Percentiles rank a stretch among this genome's conserved stretches.
These are phyloP conservation scores for Eretmocerus hayati DNA, from an alignment of 2,888 invertebrate species.

Conservation along the genomic window DNA sequence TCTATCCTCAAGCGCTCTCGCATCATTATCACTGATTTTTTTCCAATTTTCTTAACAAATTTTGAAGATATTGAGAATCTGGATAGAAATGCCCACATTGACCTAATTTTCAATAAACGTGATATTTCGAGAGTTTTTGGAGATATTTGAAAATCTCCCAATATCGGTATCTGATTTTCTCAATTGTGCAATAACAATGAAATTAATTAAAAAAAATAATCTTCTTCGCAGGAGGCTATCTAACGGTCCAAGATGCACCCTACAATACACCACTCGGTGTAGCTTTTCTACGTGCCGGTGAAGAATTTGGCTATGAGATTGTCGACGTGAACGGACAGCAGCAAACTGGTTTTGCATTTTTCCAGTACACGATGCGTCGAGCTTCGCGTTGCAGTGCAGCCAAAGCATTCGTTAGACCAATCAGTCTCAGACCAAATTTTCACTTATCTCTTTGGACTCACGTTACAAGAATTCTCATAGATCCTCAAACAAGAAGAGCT, in stretches of 20 bases:
- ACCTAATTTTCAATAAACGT: no score
- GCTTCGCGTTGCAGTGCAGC: constrained; percentile 77
- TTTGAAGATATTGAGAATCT: no score
- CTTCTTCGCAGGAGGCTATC: constrained; percentile 61
- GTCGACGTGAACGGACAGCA: constrained; percentile 78
- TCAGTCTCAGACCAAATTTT: constrained; percentile 69
- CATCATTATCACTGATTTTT: no score
- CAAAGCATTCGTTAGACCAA: constrained; percentile 78
- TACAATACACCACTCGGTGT: constrained; percentile 77
- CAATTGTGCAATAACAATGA: no score
- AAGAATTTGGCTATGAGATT: constrained; percentile 86
- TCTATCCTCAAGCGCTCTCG: no score
- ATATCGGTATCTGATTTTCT: no score
- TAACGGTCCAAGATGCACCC: constrained; percentile 70
- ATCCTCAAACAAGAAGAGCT: constrained; percentile 64
- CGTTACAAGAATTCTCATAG: constrained; percentile 69
- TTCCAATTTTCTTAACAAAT: no score
- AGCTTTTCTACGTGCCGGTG: constrained; percentile 81
- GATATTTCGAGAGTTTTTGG: no score
- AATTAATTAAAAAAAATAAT: no score
- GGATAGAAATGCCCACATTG: no score
- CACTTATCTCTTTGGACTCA: constrained; percentile 75
- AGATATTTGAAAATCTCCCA: no score
- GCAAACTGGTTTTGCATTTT: constrained; percentile 81
- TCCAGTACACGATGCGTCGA: constrained; percentile 82